phyloP scores from a whole-genome alignment of 2,888 invertebrate species.

The Baccha elongata region DNA sequence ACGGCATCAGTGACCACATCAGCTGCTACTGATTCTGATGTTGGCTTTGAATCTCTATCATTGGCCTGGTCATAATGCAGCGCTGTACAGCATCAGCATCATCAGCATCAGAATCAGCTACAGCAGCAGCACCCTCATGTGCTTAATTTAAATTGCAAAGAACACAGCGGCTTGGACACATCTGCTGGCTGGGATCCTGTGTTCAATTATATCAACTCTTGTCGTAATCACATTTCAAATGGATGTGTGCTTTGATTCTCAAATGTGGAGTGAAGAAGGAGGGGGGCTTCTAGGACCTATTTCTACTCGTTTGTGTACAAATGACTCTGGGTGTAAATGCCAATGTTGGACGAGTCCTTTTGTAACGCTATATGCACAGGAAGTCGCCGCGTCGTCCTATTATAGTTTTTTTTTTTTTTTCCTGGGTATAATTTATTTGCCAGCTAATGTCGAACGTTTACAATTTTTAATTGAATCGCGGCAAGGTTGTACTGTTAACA shows the following conservation, averaged over 20 bases:
- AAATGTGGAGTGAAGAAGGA: slow-evolving; percentile 18
- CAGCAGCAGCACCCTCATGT: slow-evolving; percentile 13
- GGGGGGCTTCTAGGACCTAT: not conserved
- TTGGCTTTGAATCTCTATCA: slow-evolving; percentile 9
- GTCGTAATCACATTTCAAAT: slow-evolving; percentile 55
- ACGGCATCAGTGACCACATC: slow-evolving; percentile 42
- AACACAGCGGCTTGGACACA: slow-evolving; percentile 30
- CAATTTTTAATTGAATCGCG: slow-evolving; percentile 62
- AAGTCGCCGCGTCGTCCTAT: not conserved
- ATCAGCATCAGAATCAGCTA: slow-evolving; percentile 5
- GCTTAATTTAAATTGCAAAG: slow-evolving; percentile 59
- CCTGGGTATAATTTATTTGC: slow-evolving; percentile 35
- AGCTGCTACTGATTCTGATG: slow-evolving; percentile 19
- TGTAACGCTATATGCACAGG: not conserved
- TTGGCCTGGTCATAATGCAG: slow-evolving; percentile 30
- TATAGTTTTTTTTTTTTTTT: slow-evolving; percentile 18
- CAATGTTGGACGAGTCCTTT: slow-evolving; percentile 3
- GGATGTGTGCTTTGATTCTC: slow-evolving; percentile 61
- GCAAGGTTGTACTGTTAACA: slow-evolving; percentile 52
- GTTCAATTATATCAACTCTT: slow-evolving; percentile 53
- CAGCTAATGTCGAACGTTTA: slow-evolving; percentile 59
- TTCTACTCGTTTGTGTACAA: not conserved
- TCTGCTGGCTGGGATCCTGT: slow-evolving; percentile 41
- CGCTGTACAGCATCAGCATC: not conserved
- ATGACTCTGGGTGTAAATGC: slow-evolving; percentile 22